Evolutionary conservation across 2,888 invertebrate species (phyloP), one percentile per base, ranked within the genome.

Genomic region (Diarsia dahlii): DNA sequence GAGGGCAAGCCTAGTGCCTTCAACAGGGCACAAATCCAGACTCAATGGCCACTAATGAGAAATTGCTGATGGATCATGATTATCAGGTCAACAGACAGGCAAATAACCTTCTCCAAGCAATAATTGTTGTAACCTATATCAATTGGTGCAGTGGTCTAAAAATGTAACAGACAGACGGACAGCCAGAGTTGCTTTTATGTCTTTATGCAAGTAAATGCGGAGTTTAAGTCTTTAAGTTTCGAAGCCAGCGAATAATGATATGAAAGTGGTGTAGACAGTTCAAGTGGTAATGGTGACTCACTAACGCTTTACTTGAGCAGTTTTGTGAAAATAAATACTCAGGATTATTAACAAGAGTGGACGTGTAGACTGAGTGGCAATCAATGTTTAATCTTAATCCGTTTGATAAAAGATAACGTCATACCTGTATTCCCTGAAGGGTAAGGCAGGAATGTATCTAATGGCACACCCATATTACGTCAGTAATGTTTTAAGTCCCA

Each of bases 251-350:
- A 18, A 46, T 60, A 76, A 45, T 58, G 1, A 34, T 68, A 60
- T 46, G 77, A 76, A 76, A 77, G 76, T 76, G 52, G 13, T 23
- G n/a, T 48, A 56, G 23, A 75, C 34, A 20, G 13, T 13, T 12
- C 1, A 65, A 74, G 23, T 60, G 10, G 13, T 60, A 10, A 23
- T 18, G 67, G 39, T 76, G 68, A 76, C 45, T 23, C 76, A 23
- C 52, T 46, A 23, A 63, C 28, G n/a, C 28, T 2, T 5, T 23
- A 20, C n/a, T 13, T 68, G 15, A 52, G 58, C 8, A 15, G 15
- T 39, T 2, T 62, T 76, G 28, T 6, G 23, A 39, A 76, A 68
- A 76, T 62, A 76, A 45, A 28, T 6, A 28, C 13, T 15, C 10
- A 6, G 15, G 1, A n/a, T 39, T 48, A 54, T 20, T 60, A 60